Evolutionary conservation across 2,888 invertebrate species (phyloP).

Genomic region (Caenorhabditis sp.): DNA sequence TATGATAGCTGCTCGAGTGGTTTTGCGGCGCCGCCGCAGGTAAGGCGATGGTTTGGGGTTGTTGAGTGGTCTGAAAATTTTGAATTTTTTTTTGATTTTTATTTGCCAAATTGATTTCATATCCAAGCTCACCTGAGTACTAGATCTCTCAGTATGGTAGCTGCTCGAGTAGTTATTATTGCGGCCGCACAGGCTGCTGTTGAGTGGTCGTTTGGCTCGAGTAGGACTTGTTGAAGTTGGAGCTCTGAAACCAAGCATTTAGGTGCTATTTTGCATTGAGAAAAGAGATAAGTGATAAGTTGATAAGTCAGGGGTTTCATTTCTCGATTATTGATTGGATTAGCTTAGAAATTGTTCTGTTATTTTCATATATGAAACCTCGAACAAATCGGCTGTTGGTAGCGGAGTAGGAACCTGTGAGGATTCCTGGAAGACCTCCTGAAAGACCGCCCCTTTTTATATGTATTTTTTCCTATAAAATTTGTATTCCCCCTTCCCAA

Average conservation of each 20-base stretch:
- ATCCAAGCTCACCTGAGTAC: conserved; percentile 26
- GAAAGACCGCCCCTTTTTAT: neutral
- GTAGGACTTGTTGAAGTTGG: conserved; percentile 61
- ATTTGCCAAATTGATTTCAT: too few relatives aligned
- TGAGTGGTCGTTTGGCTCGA: conserved; percentile 57
- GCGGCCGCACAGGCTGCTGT: conserved; percentile 42
- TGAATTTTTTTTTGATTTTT: too few relatives aligned
- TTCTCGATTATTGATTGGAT: conserved; percentile 20
- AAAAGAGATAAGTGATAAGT: neutral
- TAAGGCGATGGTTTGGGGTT: conserved; percentile 53
- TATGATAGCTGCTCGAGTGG: conserved; percentile 63
- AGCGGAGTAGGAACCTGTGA: conserved; percentile 33
- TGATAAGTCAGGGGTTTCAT: neutral
- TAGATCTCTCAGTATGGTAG: conserved; percentile 48
- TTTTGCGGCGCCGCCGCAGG: conserved; percentile 61
- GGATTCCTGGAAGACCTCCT: conserved; percentile 36
- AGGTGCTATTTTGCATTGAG: neutral
- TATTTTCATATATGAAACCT: too few relatives aligned
- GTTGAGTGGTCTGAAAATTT: conserved; percentile 46
- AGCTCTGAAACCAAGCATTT: conserved; percentile 30
- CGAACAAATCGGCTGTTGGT: conserved; percentile 43
- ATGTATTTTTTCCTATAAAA: too few relatives aligned
- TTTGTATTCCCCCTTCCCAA: conserved; percentile 13
- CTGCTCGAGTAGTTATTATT: conserved; percentile 58
- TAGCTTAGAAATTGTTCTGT: too few relatives aligned